Evolutionary conservation across 2,888 invertebrate genomes (phyloP).

Genomic region (Tenthredo notha): DNA sequence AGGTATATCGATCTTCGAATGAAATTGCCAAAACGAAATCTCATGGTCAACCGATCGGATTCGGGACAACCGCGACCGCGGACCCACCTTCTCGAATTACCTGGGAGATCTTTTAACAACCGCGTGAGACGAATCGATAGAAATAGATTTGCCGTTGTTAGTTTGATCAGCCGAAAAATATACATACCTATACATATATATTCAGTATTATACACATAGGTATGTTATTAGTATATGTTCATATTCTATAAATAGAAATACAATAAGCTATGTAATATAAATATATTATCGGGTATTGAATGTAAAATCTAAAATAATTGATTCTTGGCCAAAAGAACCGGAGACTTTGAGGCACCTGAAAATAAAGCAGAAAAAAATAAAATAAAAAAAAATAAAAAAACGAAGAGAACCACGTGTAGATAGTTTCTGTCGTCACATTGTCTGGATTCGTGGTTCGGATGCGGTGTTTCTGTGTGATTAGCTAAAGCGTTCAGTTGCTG

Average conservation of each 20-base stretch:
- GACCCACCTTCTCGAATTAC: neutral
- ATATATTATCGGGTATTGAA: too few relatives aligned
- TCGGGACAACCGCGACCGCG: neutral
- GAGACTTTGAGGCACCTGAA: too few relatives aligned
- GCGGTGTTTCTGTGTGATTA: neutral
- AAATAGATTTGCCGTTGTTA: too few relatives aligned
- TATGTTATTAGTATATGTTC: neutral
- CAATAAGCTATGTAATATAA: too few relatives aligned
- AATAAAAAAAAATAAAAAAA: neutral
- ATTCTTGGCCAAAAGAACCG: too few relatives aligned
- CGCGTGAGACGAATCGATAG: too few relatives aligned
- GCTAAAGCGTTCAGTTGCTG: neutral
- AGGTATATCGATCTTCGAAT: neutral
- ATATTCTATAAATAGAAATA: too few relatives aligned
- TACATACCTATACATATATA: too few relatives aligned
- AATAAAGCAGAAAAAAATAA: too few relatives aligned
- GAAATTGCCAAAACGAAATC: neutral
- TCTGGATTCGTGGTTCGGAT: neutral
- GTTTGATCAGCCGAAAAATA: too few relatives aligned
- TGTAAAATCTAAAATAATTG: too few relatives aligned
- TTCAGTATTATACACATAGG: neutral
- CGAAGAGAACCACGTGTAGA: slow-evolving; percentile 13
- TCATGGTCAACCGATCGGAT: neutral
- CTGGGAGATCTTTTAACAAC: too few relatives aligned
- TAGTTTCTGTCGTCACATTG: neutral